These are phyloP conservation scores for Apis laboriosa DNA, from an alignment of 1,140 invertebrate genomes.

Conservation along the genomic window DNA sequence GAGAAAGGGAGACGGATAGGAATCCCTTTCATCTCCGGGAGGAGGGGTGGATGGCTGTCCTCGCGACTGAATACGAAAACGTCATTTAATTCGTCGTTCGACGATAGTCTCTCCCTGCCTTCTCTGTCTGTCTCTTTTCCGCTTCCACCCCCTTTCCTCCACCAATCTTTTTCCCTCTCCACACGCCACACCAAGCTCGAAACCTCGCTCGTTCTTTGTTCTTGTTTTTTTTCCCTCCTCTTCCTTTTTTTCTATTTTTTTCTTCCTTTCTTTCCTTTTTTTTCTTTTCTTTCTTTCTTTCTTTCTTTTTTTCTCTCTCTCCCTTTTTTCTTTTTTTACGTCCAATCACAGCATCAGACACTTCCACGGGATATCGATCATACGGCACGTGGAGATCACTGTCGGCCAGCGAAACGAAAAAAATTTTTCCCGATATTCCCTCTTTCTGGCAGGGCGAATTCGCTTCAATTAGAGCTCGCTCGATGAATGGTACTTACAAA, in stretches of 20 bases:
- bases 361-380: conserved; percentile 59
- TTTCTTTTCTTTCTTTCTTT: neutral
- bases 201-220: conserved; percentile 12
- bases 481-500: conserved; percentile 62
- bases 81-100: conserved; percentile 64
- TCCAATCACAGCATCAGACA: conserved; percentile 61
- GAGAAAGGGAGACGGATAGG: too few species aligned
- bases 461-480: conserved; percentile 62
- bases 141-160: neutral
- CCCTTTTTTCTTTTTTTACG: conserved; percentile 18
- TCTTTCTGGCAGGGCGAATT: conserved; percentile 36
- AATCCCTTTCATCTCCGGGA: conserved; percentile 53
- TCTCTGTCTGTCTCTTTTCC: conserved; percentile 12
- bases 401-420: conserved; percentile 47
- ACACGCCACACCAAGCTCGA: neutral
- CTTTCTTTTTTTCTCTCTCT: neutral
- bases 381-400: conserved; percentile 51
- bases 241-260: neutral
- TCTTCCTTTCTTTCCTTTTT: neutral
- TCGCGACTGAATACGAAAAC: conserved; percentile 64
- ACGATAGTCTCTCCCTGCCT: conserved; percentile 48
- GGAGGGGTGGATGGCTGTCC: conserved; percentile 37
- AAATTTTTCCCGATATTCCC: conserved; percentile 55
- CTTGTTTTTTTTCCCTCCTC: neutral
- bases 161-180: conserved; percentile 1